A percentile compares a stretch with the other conserved stretches of the same genome.
phyloP scores from a whole-genome alignment of 2,797 vertebrate species.

The Molossus molossus region DNA sequence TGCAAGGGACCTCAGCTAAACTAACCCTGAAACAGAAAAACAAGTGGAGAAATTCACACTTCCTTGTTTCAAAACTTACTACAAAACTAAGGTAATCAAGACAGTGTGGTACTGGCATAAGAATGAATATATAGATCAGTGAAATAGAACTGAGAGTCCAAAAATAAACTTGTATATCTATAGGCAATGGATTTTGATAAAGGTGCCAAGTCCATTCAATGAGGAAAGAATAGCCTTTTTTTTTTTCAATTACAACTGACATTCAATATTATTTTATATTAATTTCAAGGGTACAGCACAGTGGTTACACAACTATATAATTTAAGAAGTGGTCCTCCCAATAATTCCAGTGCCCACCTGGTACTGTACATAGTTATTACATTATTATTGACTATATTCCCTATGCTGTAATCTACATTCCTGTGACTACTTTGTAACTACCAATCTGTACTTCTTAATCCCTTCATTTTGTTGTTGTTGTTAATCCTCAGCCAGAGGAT shows the following conservation, averaged over 20 bases:
- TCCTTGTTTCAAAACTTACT: constrained; percentile 19
- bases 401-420: neutral
- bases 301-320: neutral
- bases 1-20: neutral
- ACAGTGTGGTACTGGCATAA: neutral
- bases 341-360: neutral
- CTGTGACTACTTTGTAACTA: neutral
- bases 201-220: neutral
- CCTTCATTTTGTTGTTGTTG: neutral
- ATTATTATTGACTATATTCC: neutral
- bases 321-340: neutral
- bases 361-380: neutral
- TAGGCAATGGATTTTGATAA: neutral
- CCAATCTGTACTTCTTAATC: neutral
- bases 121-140: neutral
- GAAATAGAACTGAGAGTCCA: neutral
- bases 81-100: constrained; percentile 15
- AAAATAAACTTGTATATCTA: neutral
- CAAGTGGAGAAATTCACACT: neutral
- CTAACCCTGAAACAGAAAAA: constrained; percentile 35
- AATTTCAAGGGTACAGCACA: neutral
- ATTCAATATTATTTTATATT: neutral
- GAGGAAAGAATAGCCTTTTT: neutral
- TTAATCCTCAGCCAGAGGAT: too few relatives aligned
- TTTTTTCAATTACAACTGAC: neutral